A percentile compares a stretch with the other conserved stretches of the same genome.
These are phyloP conservation scores for Hemibagrus wyckioides DNA, from an alignment of 2,113 vertebrate genomes.

Conservation along the genomic window DNA sequence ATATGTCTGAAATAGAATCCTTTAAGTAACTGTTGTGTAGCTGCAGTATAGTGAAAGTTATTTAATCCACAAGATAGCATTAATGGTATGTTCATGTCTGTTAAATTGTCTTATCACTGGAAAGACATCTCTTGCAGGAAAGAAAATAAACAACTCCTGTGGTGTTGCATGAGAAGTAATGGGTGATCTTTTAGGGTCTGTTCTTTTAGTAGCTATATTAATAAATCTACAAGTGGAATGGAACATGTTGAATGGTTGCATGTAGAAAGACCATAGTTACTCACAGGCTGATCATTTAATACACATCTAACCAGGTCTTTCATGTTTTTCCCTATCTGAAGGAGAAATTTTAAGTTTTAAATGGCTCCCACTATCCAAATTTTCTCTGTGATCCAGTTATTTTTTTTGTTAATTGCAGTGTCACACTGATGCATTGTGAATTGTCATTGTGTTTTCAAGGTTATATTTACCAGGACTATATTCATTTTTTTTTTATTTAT, in stretches of 20 bases:
- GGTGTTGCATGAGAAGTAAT: not conserved
- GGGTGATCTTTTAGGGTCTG: not conserved
- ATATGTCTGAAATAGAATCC: not conserved
- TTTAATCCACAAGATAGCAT: not conserved
- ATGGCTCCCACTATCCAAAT: not conserved
- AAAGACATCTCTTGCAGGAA: not conserved
- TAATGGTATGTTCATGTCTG: not conserved
- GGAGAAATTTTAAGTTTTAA: not conserved
- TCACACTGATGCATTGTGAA: not conserved
- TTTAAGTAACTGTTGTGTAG: not conserved
- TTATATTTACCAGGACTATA: constrained; percentile 5
- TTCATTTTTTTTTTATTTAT: constrained; percentile 26
- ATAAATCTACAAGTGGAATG: not conserved
- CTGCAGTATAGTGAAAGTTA: not conserved
- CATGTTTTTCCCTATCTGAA: not conserved
- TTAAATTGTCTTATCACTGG: not conserved
- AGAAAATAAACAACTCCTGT: not conserved
- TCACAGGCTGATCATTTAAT: not conserved
- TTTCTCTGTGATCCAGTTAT: not conserved
- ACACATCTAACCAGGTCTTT: not conserved
- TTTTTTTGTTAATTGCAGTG: not conserved
- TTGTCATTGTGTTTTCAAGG: not conserved
- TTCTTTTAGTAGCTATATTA: not conserved
- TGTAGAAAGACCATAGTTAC: not conserved
- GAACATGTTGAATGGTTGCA: not conserved